These are phyloP conservation scores for Mythimna ferrago DNA, from an alignment of 2,888 invertebrate genomes.

Conservation along the genomic window DNA sequence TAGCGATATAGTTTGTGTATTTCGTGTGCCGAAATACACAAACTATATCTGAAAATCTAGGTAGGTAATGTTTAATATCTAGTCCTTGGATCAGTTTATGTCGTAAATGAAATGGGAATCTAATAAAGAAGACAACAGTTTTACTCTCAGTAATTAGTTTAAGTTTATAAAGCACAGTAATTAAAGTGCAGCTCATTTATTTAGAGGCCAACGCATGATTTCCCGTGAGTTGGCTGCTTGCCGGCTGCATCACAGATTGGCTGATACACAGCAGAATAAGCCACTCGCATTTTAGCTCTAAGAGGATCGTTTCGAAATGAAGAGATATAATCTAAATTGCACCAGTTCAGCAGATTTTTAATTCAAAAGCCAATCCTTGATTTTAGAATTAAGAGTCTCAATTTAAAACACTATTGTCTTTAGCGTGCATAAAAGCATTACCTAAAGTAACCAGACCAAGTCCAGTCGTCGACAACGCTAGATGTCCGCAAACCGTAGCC, in stretches of 20 bases:
- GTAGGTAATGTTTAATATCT: not conserved
- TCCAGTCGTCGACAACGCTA: too few relatives aligned
- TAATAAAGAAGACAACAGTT: conserved; percentile 16
- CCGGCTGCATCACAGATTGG: conserved; percentile 6
- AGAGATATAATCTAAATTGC: not conserved
- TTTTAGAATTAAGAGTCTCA: too few relatives aligned
- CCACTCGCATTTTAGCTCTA: not conserved
- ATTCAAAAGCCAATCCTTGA: not conserved
- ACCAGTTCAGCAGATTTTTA: not conserved
- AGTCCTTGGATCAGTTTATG: not conserved
- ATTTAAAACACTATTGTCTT: too few relatives aligned
- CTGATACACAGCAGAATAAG: not conserved
- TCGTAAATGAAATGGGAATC: conserved; percentile 7
- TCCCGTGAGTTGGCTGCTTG: conserved; percentile 36
- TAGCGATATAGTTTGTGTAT: too few relatives aligned
- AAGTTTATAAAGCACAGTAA: conserved; percentile 30
- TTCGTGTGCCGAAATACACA: too few relatives aligned
- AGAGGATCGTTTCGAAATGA: not conserved
- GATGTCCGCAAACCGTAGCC: too few relatives aligned
- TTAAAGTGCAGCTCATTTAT: conserved; percentile 41
- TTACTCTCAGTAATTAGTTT: conserved; percentile 12
- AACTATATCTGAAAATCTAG: too few relatives aligned
- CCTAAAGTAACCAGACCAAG: too few relatives aligned
- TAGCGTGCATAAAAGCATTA: too few relatives aligned
- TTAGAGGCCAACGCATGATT: conserved; percentile 40